These are phyloP conservation scores for Phasianus colchicus DNA, from an alignment of 2,113 vertebrate species.

Conservation along the genomic window DNA sequence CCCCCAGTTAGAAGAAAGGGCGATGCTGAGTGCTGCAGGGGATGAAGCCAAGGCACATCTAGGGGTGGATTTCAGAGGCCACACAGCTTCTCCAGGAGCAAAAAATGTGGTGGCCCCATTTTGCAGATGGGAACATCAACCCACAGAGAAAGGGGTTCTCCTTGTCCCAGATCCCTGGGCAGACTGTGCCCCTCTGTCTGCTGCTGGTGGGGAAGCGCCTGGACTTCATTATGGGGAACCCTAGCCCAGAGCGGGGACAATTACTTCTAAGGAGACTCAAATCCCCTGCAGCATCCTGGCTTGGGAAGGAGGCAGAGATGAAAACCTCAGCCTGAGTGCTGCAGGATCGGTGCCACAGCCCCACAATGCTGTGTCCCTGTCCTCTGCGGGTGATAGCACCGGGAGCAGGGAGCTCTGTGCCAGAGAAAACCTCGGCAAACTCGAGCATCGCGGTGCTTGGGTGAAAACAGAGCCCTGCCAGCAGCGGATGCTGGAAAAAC, in stretches of 20 bases:
- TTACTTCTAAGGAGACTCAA: constrained; percentile 36
- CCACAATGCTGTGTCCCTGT: background rate
- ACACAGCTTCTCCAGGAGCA: background rate
- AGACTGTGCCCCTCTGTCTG: background rate
- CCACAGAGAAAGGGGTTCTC: background rate
- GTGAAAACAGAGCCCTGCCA: constrained; percentile 34
- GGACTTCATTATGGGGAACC: constrained; percentile 54
- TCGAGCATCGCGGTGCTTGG: background rate
- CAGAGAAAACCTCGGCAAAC: constrained; percentile 63
- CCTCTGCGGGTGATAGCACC: background rate
- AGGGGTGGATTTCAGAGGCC: background rate
- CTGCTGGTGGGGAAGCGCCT: background rate
- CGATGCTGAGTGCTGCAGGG: background rate
- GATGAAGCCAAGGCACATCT: background rate
- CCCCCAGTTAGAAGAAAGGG: background rate
- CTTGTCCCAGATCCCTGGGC: background rate
- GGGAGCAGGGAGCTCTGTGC: background rate
- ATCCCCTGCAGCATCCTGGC: background rate
- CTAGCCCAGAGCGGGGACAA: constrained; percentile 34
- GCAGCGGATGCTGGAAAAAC: background rate
- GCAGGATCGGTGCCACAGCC: background rate
- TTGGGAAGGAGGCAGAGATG: background rate
- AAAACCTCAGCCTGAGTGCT: background rate
- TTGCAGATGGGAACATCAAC: background rate
- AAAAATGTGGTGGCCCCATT: background rate